Evolutionary conservation across 2,113 vertebrate species (phyloP), one percentile per base, ranked within the genome.

Genomic region (Carettochelys insculpta): DNA sequence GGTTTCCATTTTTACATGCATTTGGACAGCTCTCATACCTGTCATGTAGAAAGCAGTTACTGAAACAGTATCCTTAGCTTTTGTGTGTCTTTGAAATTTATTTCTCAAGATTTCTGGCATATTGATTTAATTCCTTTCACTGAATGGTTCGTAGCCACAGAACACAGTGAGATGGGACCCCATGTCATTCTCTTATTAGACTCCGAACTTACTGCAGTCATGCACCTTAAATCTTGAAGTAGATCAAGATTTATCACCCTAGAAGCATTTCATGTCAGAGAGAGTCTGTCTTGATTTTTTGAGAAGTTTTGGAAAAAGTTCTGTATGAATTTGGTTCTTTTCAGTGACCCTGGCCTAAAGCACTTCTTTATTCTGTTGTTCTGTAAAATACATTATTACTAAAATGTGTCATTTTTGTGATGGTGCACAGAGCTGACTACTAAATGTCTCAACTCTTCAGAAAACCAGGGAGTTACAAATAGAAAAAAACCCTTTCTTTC

Each of bases 11-110:
- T 51, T 20, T 56, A 27, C 29, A 51, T 65, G 52, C 86, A 5
- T 2, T n/a, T 24, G 12, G n/a, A 3, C 0, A 0, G 77, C 20
- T 78, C 10, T 81, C 51, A 1, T 65, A 10, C 45, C 8, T 48
- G 4, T 17, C 45, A 2, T 10, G 22, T 92, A 38, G 13, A 11
- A 47, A 82, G 1, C 51, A 87, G 83, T 34, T 83, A 48, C 31
- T 82, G 50, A 22, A 83, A 51, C 6, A 50, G 27, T 5, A 52
- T 1, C 5, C 53, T 2, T 78, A 41, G 25, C 51, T 0, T 65
- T 3, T 43, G 3, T 48, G 13, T 58, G 11, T 51, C 25, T 24
- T 45, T 34, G 20, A 48, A 86, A 29, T n/a, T 51, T 50, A 2
- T 34, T 91, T 31, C 31, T 0, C 51, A 71, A 77, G 8, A 25